Percentiles rank a stretch among this genome's conserved stretches.
These are phyloP conservation scores for Nannoperca australis DNA, from an alignment of 2,797 vertebrate genomes.

Conservation along the genomic window DNA sequence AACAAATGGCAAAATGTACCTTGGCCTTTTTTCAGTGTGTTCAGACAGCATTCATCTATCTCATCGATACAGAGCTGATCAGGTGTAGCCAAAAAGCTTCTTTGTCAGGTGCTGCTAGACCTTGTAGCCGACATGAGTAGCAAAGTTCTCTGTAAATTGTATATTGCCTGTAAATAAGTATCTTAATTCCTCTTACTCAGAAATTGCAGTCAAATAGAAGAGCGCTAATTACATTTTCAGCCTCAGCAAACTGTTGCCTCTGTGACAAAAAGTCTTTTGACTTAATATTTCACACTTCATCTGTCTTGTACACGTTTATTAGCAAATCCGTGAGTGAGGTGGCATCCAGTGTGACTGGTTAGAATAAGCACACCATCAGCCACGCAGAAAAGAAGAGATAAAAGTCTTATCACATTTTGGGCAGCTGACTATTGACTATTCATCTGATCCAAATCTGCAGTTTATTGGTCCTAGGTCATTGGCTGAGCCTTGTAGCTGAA, in stretches of 20 bases:
- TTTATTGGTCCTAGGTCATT: neutral
- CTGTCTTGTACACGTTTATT: neutral
- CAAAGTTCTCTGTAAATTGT: conserved; percentile 26
- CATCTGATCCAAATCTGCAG: neutral
- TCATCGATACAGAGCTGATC: neutral
- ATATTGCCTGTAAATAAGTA: conserved; percentile 13
- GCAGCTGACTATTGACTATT: conserved; percentile 1
- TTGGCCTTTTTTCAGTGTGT: neutral
- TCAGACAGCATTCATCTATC: conserved; percentile 4
- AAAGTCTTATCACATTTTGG: conserved; percentile 1
- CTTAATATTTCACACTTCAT: neutral
- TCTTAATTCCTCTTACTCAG: conserved; percentile 4
- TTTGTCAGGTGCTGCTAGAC: neutral
- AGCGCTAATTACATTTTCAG: conserved; percentile 15
- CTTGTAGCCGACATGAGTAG: conserved; percentile 9
- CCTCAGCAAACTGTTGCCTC: conserved; percentile 8
- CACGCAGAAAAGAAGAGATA: neutral
- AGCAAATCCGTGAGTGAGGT: neutral
- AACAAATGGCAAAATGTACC: neutral
- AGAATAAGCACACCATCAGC: neutral
- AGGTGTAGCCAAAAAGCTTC: conserved; percentile 3
- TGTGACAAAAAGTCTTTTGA: neutral
- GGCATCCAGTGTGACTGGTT: neutral
- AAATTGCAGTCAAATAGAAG: neutral
- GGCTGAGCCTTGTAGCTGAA: neutral